Evolutionary conservation across 2,113 vertebrate species (phyloP).

Genomic region (Festucalex cinctus): DNA sequence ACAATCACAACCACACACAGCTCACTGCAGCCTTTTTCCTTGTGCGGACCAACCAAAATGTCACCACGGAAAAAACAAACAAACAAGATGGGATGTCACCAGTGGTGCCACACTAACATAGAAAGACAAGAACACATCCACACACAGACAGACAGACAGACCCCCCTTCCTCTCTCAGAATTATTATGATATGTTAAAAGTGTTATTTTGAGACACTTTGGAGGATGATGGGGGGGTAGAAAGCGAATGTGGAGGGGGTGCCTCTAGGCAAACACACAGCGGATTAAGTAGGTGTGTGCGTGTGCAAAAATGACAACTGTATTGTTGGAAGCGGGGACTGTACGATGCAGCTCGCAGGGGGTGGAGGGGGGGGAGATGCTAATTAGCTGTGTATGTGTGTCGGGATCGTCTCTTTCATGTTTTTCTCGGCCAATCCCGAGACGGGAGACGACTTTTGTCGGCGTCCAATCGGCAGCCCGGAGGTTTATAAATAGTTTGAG

Average conservation of each 20-base stretch:
- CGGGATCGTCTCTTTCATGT: conserved; percentile 54
- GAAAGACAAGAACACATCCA: neutral
- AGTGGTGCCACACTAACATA: neutral
- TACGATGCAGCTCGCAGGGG: conserved; percentile 42
- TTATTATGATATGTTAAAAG: conserved; percentile 34
- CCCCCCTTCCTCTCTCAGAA: neutral
- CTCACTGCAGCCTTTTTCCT: neutral
- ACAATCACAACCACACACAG: too few species aligned
- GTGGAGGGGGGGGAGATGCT: conserved; percentile 46
- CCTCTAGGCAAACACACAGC: conserved; percentile 54
- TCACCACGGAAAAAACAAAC: neutral
- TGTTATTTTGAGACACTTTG: conserved; percentile 53
- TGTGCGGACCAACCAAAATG: neutral
- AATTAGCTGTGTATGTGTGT: conserved; percentile 35
- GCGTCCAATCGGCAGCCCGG: conserved; percentile 53
- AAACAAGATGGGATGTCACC: neutral
- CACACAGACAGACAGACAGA: neutral
- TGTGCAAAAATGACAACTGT: conserved; percentile 22
- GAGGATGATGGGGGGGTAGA: conserved; percentile 14
- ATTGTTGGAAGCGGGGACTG: conserved; percentile 53
- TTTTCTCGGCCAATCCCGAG: conserved; percentile 54
- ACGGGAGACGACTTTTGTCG: conserved; percentile 15
- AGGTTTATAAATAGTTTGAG: conserved; percentile 66
- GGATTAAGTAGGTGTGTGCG: conserved; percentile 42
- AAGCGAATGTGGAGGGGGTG: conserved; percentile 33